Percentiles rank a stretch among this genome's conserved stretches.
These are phyloP conservation scores for Corydoras sp. DNA, from an alignment of 2,113 vertebrate species.

Conservation along the genomic window DNA sequence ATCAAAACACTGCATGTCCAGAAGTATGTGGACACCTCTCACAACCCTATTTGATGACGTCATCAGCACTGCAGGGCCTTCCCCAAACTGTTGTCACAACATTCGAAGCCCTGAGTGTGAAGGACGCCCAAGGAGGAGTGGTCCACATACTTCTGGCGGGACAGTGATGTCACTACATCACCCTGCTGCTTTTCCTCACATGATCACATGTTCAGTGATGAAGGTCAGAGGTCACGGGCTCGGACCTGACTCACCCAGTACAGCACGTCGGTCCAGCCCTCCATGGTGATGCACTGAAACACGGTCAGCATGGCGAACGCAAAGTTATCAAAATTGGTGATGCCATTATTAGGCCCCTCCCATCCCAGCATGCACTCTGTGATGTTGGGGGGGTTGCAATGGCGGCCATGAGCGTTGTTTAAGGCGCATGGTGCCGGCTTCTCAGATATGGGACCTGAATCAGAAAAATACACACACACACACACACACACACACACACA, in stretches of 20 bases:
- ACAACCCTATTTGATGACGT: too few relatives aligned
- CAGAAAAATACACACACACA: neutral
- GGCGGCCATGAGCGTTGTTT: conserved; percentile 77
- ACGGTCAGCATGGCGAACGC: conserved; percentile 98
- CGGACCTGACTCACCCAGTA: conserved; percentile 89
- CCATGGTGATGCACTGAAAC: conserved; percentile 99
- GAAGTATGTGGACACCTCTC: too few relatives aligned
- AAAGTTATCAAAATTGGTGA: conserved; percentile 99
- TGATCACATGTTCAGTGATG: neutral
- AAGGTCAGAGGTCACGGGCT: neutral
- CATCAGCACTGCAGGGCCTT: too few relatives aligned
- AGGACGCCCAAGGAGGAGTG: too few relatives aligned
- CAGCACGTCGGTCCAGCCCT: conserved; percentile 95
- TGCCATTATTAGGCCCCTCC: conserved; percentile 94
- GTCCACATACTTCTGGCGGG: neutral
- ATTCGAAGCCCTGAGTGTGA: too few relatives aligned
- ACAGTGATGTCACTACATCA: too few relatives aligned
- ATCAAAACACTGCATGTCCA: too few relatives aligned
- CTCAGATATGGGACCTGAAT: conserved; percentile 59
- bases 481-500: neutral
- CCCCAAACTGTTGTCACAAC: too few relatives aligned
- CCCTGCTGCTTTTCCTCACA: too few relatives aligned
- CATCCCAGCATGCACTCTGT: conserved; percentile 80
- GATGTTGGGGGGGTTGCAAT: conserved; percentile 73
- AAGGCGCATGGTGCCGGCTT: conserved; percentile 88